Evolutionary conservation across 2,797 vertebrate species (phyloP).

Genomic region (Mus caroli): DNA sequence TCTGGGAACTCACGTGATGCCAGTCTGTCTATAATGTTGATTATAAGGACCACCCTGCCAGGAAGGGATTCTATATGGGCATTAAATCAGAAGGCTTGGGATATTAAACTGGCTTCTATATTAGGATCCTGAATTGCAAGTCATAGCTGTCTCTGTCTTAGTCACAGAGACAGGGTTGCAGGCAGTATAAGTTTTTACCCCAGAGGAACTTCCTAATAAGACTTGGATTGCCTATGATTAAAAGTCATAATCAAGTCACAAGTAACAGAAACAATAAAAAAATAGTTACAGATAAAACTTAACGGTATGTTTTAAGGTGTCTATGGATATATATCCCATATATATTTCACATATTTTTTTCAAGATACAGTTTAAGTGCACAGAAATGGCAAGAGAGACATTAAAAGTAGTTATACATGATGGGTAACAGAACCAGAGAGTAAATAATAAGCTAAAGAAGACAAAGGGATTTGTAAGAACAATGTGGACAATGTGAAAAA

Average conservation of each 20-base stretch:
- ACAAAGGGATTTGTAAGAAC: slow-evolving; percentile 9
- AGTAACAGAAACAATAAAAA: slow-evolving; percentile 54
- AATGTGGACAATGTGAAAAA: background rate
- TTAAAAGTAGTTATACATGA: background rate
- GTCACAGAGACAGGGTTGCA: background rate
- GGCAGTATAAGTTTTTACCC: background rate
- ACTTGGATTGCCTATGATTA: background rate
- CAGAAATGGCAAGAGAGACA: background rate
- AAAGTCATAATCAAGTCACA: background rate
- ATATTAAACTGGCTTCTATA: background rate
- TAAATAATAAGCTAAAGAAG: background rate
- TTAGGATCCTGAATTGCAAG: background rate
- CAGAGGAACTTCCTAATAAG: slow-evolving; percentile 40
- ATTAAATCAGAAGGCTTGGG: background rate
- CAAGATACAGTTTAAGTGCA: slow-evolving; percentile 12
- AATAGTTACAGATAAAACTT: background rate
- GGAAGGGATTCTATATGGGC: background rate
- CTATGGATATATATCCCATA: background rate
- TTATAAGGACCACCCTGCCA: no score
- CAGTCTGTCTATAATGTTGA: background rate
- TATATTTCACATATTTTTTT: background rate
- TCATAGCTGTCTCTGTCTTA: background rate
- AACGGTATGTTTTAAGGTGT: background rate
- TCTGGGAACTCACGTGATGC: background rate
- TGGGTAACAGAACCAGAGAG: background rate